Conservation (phyloP, 2,888 invertebrate species). For the Hemaris fuciformis region DNA sequence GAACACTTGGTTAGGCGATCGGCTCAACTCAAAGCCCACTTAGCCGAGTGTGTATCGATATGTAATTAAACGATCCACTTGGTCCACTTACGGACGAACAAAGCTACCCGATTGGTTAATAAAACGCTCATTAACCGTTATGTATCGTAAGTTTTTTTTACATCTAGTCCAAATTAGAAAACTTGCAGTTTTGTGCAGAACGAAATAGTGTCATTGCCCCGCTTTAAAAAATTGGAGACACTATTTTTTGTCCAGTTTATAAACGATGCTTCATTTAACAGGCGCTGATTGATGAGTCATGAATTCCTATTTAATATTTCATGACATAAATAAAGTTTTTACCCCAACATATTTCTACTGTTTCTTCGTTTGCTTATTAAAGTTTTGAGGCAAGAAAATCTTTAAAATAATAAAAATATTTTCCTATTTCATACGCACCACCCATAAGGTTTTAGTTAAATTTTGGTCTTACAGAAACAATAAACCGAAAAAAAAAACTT, state of each 20-base stretch:
- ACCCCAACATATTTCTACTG: no score
- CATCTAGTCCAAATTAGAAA: not conserved
- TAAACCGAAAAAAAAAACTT: no score
- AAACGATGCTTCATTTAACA: not conserved
- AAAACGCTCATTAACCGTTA: slow-evolving; percentile 21
- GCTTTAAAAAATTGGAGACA: not conserved
- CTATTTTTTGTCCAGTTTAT: not conserved
- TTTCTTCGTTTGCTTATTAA: no score
- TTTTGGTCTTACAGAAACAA: not conserved
- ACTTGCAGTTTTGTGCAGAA: not conserved
- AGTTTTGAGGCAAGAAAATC: not conserved
- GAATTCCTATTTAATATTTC: not conserved
- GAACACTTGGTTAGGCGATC: slow-evolving; percentile 13
- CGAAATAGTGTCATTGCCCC: not conserved
- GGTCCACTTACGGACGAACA: slow-evolving; percentile 41
- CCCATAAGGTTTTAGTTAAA: no score
- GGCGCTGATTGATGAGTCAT: not conserved
- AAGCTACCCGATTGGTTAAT: slow-evolving; percentile 35
- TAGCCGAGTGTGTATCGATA: slow-evolving; percentile 38
- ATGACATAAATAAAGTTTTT: no score
- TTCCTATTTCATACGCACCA: no score
- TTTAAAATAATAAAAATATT: not conserved
- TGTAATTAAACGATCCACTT: slow-evolving; percentile 55
- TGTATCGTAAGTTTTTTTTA: not conserved
- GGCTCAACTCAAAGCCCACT: slow-evolving; percentile 13